Evolutionary conservation across 23 tunicate genomes (phyloP), one percentile per base, ranked within the genome.

Genomic region (Botrylloides violaceus): DNA sequence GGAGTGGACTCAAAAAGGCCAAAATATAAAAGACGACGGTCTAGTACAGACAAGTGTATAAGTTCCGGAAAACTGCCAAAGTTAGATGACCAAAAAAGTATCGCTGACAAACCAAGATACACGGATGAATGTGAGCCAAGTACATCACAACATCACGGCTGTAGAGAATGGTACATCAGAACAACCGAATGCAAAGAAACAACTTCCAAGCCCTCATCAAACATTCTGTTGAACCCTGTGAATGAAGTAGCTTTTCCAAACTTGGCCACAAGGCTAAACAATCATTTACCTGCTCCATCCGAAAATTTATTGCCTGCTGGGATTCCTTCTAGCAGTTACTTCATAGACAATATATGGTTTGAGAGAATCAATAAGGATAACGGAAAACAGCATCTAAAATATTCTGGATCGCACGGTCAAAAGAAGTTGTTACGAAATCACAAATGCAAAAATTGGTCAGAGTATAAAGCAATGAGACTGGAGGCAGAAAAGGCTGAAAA

Each of bases 401-500:
- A 34, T 65, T 77, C 83, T 3, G 39, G 71, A 55, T 84, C 95
- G 2, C 80, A 80, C 56, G 34, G 39, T 0, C 29, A 76, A 15
- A 55, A 80, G 2, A n/a, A n/a, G n/a, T n/a, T n/a, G n/a, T n/a
- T n/a, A n/a, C n/a, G n/a, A n/a, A 60, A 72, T 25, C 53, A 78
- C 0, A 76, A 26, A n/a, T 78, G 85, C 1, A 71, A 28, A 20
- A 72, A 65, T 30, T 88, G 96, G 96, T 2, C 65, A 19, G 76
- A 81, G 21, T 88, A 70, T 65, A 81, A 81, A 26, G 21, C 9
- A 29, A 15, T 81, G 49, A 55, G 81, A 32, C 24, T 23, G 26
- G 57, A 19, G 37, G 27, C 34, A 49, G 33, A 38, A 70, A 73
- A 66, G 19, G 32, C 29, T 2, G 63, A 65, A 12, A 59, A 25